phyloP scores from a whole-genome alignment of 2,888 invertebrate genomes.

The Hemicrepidius hirtus region DNA sequence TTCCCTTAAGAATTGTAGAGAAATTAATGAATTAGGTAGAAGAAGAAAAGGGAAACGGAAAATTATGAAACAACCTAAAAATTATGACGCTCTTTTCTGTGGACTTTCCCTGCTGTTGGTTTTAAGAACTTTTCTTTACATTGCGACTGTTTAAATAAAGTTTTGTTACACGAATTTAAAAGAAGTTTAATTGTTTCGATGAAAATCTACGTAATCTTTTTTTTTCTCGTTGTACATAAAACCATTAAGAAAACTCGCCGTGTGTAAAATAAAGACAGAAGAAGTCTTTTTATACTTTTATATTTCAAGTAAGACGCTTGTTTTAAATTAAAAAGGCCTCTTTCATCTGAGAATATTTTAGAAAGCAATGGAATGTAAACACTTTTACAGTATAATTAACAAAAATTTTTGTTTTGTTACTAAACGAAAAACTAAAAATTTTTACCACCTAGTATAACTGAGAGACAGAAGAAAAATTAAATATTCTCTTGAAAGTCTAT shows the following conservation, averaged over 20 bases:
- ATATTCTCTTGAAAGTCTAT: neutral
- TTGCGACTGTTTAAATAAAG: conserved; percentile 12
- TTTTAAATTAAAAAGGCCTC: neutral
- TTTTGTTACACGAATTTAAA: conserved; percentile 5
- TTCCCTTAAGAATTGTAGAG: conserved; percentile 8
- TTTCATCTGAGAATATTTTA: no score
- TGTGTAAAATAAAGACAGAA: neutral
- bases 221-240: neutral
- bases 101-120: neutral
- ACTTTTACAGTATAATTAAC: no score
- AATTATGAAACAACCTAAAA: conserved; percentile 5
- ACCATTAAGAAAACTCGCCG: neutral
- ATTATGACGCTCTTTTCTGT: neutral
- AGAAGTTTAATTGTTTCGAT: conserved; percentile 3
- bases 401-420: no score
- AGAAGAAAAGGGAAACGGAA: conserved; percentile 2
- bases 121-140: conserved; percentile 10
- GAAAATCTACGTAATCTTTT: neutral
- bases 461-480: neutral
- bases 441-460: no score
- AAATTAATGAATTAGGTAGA: conserved; percentile 12
- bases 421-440: no score
- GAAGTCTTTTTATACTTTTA: neutral
- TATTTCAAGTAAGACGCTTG: neutral
- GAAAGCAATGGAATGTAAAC: no score